phyloP scores from a whole-genome alignment of 2,888 invertebrate species.

The Xanthia togata region DNA sequence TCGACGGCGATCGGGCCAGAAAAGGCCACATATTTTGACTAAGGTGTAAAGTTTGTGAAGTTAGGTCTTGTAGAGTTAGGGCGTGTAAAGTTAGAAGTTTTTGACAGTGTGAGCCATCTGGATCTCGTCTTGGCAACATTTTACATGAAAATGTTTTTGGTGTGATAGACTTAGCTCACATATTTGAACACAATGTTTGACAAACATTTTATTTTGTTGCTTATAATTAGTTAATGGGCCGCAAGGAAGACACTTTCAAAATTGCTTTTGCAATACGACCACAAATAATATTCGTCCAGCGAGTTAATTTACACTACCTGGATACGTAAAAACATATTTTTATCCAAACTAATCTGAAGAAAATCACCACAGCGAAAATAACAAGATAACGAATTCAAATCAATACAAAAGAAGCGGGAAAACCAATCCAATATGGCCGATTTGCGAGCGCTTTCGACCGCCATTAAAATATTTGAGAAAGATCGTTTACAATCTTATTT shows the following conservation, averaged over 20 bases:
- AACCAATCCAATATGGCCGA: constrained; percentile 81
- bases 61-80: no score
- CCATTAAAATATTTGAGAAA: constrained; percentile 82
- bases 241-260: neutral
- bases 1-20: no score
- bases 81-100: no score
- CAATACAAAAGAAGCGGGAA: constrained; percentile 73
- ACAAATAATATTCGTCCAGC: neutral
- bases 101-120: no score
- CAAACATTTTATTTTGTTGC: neutral
- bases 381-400: constrained; percentile 63
- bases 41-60: no score
- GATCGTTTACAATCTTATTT: constrained; percentile 65
- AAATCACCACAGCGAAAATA: constrained; percentile 47
- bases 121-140: no score
- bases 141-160: no score
- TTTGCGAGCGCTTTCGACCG: constrained; percentile 80
- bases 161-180: no score
- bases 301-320: neutral
- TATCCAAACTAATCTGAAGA: constrained; percentile 35
- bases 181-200: neutral
- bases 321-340: constrained; percentile 10
- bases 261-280: neutral
- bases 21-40: no score
- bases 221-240: neutral